Evolutionary conservation across 2,888 invertebrate genomes (phyloP), one percentile per base, ranked within the genome.

Genomic region (Leptopilina drosophilae): DNA sequence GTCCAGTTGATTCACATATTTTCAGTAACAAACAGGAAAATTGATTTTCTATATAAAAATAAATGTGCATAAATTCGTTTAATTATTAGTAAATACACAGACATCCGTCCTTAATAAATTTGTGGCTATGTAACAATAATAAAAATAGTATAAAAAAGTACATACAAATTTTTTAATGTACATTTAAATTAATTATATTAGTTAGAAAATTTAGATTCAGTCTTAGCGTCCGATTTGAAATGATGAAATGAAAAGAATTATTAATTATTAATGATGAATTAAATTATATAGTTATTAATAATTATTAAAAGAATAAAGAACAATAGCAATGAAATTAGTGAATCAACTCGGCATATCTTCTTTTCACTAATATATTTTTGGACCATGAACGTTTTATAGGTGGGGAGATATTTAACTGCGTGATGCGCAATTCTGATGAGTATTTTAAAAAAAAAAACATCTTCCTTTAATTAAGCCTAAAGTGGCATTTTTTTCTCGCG

Each of bases 381-480:
- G 33, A n/a, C 73, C 73, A 73, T 73, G 3, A 73, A 73, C n/a
- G 56, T 73, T 53, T 56, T 73, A 33, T 73, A 73, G 53, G 33
- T 73, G 53, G 53, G n/a, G n/a, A 73, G 33, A 56, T 56, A 40
- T 56, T 33, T 73, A 56, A 33, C 33, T 73, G 53, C 53, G n/a
- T 73, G 73, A 73, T 69, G 53, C 14, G 53, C 69, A 53, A 26
- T 73, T n/a, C n/a, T 73, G 56, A 49, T 67, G 67, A 46, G 46
- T 67, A 69, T 56, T 42, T 42, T 7, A 42, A 6, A 8, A n/a
- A n/a, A n/a, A n/a, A n/a, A 42, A 42, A 42, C 42, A 73, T 73
- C 73, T 73, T 73, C 56, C 56, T 56, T 56, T 73, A 73, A 53
- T 69, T 69, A 73, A 73, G 33, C 56, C 11, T 66, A 15, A 1